phyloP scores from a whole-genome alignment of 1,140 invertebrate genomes.

The Leptestheria dahalacensis region DNA sequence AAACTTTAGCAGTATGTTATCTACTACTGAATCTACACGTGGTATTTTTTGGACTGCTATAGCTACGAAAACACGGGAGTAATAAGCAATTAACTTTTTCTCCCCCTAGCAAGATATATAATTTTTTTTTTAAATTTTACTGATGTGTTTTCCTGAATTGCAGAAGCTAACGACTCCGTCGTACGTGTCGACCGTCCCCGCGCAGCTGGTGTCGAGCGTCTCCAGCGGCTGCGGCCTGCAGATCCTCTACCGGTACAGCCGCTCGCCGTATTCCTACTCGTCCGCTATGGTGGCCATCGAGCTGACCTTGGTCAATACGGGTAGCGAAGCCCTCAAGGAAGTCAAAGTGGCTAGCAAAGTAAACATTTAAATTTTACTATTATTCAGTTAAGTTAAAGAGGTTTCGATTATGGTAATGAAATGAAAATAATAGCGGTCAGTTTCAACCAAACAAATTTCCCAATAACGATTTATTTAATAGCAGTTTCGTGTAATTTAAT shows the following conservation, averaged over 20 bases:
- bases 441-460: background rate
- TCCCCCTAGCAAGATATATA: too few relatives aligned
- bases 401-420: too few relatives aligned
- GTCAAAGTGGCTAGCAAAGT: slow-evolving; percentile 62
- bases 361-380: slow-evolving; percentile 17
- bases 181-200: slow-evolving; percentile 18
- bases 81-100: too few relatives aligned
- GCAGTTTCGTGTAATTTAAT: too few relatives aligned
- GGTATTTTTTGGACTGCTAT: too few relatives aligned
- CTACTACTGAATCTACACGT: too few relatives aligned
- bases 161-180: background rate
- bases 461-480: too few relatives aligned
- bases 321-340: slow-evolving; percentile 46
- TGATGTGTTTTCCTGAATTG: slow-evolving; percentile 7
- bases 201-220: slow-evolving; percentile 35
- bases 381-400: background rate
- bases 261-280: slow-evolving; percentile 71
- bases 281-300: slow-evolving; percentile 69
- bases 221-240: slow-evolving; percentile 40
- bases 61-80: too few relatives aligned
- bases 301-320: slow-evolving; percentile 60
- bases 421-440: background rate
- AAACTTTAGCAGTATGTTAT: too few relatives aligned
- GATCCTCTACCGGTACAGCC: slow-evolving; percentile 55
- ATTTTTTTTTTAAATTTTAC: slow-evolving; percentile 13